Conservation (phyloP, 2,888 invertebrate species). For the Aporophyla nigra region DNA sequence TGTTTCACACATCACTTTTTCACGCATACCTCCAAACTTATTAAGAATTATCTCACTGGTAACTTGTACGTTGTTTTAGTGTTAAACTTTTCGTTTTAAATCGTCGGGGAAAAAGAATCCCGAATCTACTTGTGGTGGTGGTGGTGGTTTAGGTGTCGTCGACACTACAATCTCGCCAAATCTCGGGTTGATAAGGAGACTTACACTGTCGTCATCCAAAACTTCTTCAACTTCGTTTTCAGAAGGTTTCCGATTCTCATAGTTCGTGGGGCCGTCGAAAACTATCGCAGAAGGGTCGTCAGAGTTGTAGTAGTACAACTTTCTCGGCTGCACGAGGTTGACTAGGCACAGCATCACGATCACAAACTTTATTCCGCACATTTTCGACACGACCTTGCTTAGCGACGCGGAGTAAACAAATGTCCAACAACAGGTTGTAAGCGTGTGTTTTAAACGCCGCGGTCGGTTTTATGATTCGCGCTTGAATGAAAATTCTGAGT, state of each 20-base stretch:
- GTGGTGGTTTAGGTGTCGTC: neutral
- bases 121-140: neutral
- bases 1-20: constrained; percentile 30
- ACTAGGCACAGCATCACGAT: constrained; percentile 59
- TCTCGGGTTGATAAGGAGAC: constrained; percentile 65
- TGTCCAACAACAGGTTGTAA: constrained; percentile 60
- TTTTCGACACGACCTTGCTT: constrained; percentile 64
- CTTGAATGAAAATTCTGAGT: constrained; percentile 57
- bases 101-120: constrained; percentile 70
- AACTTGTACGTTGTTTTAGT: constrained; percentile 16
- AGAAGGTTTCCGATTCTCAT: constrained; percentile 55
- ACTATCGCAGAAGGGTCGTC: constrained; percentile 77
- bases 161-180: constrained; percentile 53
- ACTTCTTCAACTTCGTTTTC: constrained; percentile 73
- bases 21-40: constrained; percentile 17
- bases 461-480: constrained; percentile 43
- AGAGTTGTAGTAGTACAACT: constrained; percentile 72
- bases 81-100: constrained; percentile 31
- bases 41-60: constrained; percentile 55
- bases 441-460: constrained; percentile 45
- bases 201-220: constrained; percentile 66
- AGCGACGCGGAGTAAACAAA: constrained; percentile 64
- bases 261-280: constrained; percentile 81
- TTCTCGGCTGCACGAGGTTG: constrained; percentile 56
- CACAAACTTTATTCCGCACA: constrained; percentile 51